A percentile compares a stretch with the other conserved stretches of the same genome.
These are phyloP conservation scores for Rafetus swinhoei DNA, from an alignment of 2,113 vertebrate genomes.

Conservation along the genomic window DNA sequence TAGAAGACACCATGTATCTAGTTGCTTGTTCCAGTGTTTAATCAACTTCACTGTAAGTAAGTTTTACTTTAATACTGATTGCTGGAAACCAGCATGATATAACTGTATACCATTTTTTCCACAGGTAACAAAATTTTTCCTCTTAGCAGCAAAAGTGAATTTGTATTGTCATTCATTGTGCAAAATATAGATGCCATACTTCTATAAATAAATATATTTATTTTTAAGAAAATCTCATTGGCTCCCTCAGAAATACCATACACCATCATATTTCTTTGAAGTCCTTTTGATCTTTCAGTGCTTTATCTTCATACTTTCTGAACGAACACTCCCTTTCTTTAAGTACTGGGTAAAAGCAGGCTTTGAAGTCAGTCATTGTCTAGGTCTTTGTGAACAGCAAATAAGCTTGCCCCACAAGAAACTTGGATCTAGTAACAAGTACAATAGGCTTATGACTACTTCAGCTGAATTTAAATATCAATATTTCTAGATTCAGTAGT, in stretches of 20 bases:
- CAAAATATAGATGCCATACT: background rate
- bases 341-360: background rate
- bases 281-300: background rate
- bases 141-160: background rate
- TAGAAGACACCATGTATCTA: background rate
- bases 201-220: background rate
- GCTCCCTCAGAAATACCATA: background rate
- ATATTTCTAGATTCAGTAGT: background rate
- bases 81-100: background rate
- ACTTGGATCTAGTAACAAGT: background rate
- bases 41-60: background rate
- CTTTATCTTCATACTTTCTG: background rate
- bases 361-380: background rate
- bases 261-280: background rate
- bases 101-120: background rate
- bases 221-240: background rate
- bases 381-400: background rate
- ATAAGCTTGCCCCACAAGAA: background rate
- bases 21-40: background rate
- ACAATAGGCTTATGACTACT: background rate
- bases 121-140: background rate
- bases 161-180: background rate
- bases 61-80: background rate
- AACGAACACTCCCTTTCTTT: background rate
- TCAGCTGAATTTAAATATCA: background rate